Conservation (phyloP, 1,140 invertebrate species). For the Coelopa frigida region DNA sequence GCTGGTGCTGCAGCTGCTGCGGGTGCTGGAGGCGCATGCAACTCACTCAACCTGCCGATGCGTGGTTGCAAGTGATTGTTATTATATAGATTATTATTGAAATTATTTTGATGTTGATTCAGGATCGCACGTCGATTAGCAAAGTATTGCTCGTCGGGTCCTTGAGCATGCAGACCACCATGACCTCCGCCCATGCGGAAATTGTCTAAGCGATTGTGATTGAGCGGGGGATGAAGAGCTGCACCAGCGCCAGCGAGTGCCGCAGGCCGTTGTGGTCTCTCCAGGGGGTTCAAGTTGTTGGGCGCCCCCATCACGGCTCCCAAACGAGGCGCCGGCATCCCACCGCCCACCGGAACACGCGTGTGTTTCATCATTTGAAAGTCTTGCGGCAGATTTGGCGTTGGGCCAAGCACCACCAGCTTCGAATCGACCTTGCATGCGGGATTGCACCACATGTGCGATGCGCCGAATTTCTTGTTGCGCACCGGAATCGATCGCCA, state of each 20-base stretch:
- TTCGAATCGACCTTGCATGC: constrained; percentile 66
- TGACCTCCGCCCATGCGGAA: constrained; percentile 10
- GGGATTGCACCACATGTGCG: constrained; percentile 88
- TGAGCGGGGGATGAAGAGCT: constrained; percentile 3
- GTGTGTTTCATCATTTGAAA: constrained; percentile 42
- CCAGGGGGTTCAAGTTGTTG: constrained; percentile 8
- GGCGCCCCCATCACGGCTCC: not conserved
- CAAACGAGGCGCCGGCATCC: not conserved
- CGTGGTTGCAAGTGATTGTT: constrained; percentile 32
- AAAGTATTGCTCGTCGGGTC: constrained; percentile 27
- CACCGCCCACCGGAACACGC: constrained; percentile 26
- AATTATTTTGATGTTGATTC: constrained; percentile 31
- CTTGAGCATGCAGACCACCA: not conserved
- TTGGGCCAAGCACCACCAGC: constrained; percentile 37
- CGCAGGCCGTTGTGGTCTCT: constrained; percentile 10
- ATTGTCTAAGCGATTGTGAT: constrained; percentile 13
- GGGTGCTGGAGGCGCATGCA: constrained; percentile 21
- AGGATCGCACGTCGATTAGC: constrained; percentile 36
- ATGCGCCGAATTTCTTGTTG: constrained; percentile 69
- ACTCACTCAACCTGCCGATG: constrained; percentile 28
- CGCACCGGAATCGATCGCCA: constrained; percentile 73
- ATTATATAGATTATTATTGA: constrained; percentile 30
- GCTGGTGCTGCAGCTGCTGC: constrained; percentile 8
- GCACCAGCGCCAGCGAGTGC: not conserved
- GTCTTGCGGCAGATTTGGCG: constrained; percentile 37